Percentiles rank a stretch among this genome's conserved stretches.
Conservation (phyloP, 1,140 invertebrate species). For the Prorops nasuta region DNA sequence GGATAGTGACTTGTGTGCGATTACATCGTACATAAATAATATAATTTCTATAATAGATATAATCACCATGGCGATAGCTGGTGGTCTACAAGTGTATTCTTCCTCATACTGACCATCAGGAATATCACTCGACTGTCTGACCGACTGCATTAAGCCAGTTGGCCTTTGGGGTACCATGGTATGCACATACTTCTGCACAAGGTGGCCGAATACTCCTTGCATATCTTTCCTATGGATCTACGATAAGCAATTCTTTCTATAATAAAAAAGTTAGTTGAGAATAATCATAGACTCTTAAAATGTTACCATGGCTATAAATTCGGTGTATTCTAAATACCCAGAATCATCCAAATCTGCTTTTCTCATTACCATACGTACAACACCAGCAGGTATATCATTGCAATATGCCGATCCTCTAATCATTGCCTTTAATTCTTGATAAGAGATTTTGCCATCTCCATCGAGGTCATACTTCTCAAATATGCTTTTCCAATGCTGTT, state of each 20-base stretch:
- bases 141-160: constrained; percentile 17
- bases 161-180: constrained; percentile 55
- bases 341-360: constrained; percentile 72
- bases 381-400: constrained; percentile 70
- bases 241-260: constrained; percentile 8
- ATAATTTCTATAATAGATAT: constrained; percentile 72
- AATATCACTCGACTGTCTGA: constrained; percentile 53
- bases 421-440: constrained; percentile 67
- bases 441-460: constrained; percentile 70
- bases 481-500: constrained; percentile 52
- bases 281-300: background rate
- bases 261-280: too few relatives aligned
- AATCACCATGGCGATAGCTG: constrained; percentile 81
- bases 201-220: constrained; percentile 61
- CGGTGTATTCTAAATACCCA: constrained; percentile 71
- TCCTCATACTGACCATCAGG: constrained; percentile 79
- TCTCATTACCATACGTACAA: constrained; percentile 69
- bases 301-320: constrained; percentile 78
- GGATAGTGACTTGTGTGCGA: constrained; percentile 36
- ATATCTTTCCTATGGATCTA: constrained; percentile 60
- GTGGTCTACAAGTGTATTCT: constrained; percentile 82
- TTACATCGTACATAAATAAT: constrained; percentile 68
- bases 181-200: constrained; percentile 59
- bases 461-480: constrained; percentile 73
- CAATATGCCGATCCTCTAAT: constrained; percentile 64